Conservation (phyloP, 2,113 vertebrate species). For the Regulus satrapa region DNA sequence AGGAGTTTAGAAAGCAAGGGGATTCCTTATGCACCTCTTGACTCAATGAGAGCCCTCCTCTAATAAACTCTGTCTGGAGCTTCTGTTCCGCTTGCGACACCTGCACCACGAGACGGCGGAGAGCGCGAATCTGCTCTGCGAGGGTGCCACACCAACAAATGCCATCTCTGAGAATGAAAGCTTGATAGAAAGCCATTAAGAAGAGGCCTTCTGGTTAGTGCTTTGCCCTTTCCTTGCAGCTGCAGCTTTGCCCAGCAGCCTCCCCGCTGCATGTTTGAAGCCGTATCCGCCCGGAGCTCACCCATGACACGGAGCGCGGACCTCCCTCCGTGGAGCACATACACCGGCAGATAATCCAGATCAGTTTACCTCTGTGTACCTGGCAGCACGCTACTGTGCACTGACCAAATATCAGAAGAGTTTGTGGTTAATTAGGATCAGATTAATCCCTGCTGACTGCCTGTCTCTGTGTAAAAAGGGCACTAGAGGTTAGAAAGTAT, state of each 20-base stretch:
- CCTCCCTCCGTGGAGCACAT: constrained; percentile 18
- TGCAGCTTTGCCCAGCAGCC: neutral
- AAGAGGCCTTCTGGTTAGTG: neutral
- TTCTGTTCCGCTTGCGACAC: neutral
- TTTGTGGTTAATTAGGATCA: constrained; percentile 69
- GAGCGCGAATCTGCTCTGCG: neutral
- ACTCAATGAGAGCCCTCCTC: neutral
- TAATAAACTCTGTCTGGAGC: neutral
- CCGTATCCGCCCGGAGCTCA: neutral
- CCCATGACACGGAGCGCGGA: neutral
- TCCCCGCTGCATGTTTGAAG: neutral
- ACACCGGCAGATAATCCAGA: constrained; percentile 71
- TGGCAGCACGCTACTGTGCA: constrained; percentile 69
- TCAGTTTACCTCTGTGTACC: constrained; percentile 72
- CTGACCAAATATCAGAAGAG: constrained; percentile 70
- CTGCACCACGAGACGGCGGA: rapidly evolving
- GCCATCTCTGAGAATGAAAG: neutral
- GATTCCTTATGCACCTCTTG: neutral
- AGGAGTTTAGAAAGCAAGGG: neutral
- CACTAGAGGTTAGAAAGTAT: constrained; percentile 67
- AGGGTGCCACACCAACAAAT: neutral
- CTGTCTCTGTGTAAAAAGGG: constrained; percentile 70
- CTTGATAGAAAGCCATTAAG: neutral
- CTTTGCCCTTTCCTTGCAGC: neutral
- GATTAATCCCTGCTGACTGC: constrained; percentile 74